phyloP scores from a whole-genome alignment of 1,140 invertebrate species.

The Ceratosolen fusciceps region DNA sequence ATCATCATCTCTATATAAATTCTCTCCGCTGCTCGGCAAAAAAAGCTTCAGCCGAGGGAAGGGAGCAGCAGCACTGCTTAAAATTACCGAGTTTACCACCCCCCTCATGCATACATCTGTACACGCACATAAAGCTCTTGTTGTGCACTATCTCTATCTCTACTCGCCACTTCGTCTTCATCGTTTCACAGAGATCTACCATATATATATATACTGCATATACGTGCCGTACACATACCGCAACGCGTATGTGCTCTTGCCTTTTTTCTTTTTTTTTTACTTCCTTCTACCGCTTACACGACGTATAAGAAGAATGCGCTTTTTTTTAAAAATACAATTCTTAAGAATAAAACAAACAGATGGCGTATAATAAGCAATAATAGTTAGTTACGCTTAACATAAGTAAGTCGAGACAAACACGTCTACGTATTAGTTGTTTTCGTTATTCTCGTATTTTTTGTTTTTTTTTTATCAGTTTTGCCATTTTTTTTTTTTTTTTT shows the following conservation, averaged over 20 bases:
- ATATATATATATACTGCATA: background rate
- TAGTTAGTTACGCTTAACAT: slow-evolving; percentile 32
- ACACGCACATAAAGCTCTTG: slow-evolving; percentile 38
- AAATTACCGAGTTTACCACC: slow-evolving; percentile 39
- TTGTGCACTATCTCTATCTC: background rate
- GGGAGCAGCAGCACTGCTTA: slow-evolving; percentile 36
- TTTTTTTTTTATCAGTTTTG: too few relatives aligned
- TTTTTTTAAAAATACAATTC: slow-evolving; percentile 42
- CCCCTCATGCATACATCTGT: slow-evolving; percentile 47
- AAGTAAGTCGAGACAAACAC: background rate
- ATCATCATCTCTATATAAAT: slow-evolving; percentile 20
- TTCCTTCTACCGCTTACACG: too few relatives aligned
- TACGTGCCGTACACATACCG: too few relatives aligned
- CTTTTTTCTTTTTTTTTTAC: too few relatives aligned
- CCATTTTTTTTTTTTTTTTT: too few relatives aligned
- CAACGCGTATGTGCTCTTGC: too few relatives aligned
- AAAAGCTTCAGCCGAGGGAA: too few relatives aligned
- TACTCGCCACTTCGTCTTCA: too few relatives aligned
- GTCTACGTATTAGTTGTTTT: slow-evolving; percentile 20
- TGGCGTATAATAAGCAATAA: slow-evolving; percentile 25
- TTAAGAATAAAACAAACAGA: slow-evolving; percentile 40
- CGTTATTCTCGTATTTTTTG: too few relatives aligned
- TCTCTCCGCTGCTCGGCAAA: too few relatives aligned
- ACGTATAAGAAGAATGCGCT: slow-evolving; percentile 9
- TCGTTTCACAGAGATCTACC: too few relatives aligned